Percentiles rank a stretch among this genome's conserved stretches.
phyloP scores from a whole-genome alignment of 92 coral and sea anemone species.

The Plumapathes pennacea region DNA sequence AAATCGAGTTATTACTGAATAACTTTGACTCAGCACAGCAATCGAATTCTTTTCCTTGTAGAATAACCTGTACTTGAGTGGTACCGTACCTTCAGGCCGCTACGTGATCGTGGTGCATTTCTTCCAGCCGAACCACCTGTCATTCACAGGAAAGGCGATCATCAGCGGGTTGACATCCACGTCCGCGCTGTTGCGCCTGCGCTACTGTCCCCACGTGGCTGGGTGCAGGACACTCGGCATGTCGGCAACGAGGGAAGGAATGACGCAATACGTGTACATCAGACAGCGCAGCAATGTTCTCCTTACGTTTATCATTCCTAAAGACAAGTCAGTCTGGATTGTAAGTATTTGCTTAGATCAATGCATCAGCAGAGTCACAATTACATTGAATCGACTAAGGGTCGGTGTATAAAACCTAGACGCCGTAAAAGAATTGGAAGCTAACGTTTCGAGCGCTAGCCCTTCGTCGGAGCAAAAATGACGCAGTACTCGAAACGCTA shows the following conservation, averaged over 20 bases:
- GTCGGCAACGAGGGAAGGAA: conserved; percentile 35
- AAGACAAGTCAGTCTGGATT: conserved; percentile 80
- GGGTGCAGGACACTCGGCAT: conserved; percentile 83
- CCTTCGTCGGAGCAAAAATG: too few species aligned
- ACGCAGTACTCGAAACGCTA: too few species aligned
- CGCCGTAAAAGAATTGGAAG: too few species aligned
- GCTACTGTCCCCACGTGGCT: conserved; percentile 84
- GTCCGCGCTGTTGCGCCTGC: conserved; percentile 60
- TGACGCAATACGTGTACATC: conserved; percentile 60
- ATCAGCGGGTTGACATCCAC: conserved; percentile 75
- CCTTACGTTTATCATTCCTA: conserved; percentile 73
- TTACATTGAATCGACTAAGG: too few species aligned
- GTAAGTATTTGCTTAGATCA: conserved; percentile 81
- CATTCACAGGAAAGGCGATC: conserved; percentile 73
- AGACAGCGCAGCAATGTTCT: conserved; percentile 48
- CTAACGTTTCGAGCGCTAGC: too few species aligned
- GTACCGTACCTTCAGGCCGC: conserved; percentile 67
- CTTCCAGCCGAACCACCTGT: conserved; percentile 79
- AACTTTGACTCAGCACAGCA: too few species aligned
- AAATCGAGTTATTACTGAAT: too few species aligned
- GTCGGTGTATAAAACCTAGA: too few species aligned
- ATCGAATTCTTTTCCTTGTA: conserved; percentile 12
- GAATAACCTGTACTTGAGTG: conserved; percentile 70
- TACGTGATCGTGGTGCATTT: conserved; percentile 81
- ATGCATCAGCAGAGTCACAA: too few species aligned